Conservation (phyloP, 2,113 vertebrate genomes). For the Odobenus rosmarus region DNA sequence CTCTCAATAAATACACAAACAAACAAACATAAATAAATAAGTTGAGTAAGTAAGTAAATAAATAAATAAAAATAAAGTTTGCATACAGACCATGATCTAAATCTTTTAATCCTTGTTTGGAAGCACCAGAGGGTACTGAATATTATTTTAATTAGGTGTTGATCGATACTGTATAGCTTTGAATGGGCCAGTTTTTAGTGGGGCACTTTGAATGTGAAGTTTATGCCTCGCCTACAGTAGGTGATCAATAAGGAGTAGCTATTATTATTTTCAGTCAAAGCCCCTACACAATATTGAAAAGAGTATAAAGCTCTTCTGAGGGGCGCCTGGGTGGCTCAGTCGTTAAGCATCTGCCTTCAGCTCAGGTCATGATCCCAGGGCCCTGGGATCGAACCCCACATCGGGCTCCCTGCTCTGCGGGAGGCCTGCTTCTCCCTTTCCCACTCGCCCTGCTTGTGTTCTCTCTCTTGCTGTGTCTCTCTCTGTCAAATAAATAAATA, state of each 20-base stretch:
- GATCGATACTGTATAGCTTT: slow-evolving; percentile 3
- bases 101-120: slow-evolving; percentile 25
- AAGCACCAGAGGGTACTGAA: neutral
- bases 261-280: slow-evolving; percentile 33
- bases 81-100: neutral
- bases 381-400: no score
- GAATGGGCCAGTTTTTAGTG: neutral
- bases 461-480: no score
- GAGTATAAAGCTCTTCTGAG: slow-evolving; percentile 4
- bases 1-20: neutral
- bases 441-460: no score
- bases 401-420: no score
- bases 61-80: neutral
- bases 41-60: no score
- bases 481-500: no score
- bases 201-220: neutral
- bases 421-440: no score
- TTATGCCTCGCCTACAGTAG: neutral
- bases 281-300: slow-evolving; percentile 5
- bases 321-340: no score
- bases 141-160: slow-evolving; percentile 38
- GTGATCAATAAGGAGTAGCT: neutral
- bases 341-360: no score
- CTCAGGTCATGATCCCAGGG: no score
- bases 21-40: neutral